A percentile compares a stretch with the other conserved stretches of the same genome.
phyloP scores from a whole-genome alignment of 2,888 invertebrate genomes.

The Aquatica leii region DNA sequence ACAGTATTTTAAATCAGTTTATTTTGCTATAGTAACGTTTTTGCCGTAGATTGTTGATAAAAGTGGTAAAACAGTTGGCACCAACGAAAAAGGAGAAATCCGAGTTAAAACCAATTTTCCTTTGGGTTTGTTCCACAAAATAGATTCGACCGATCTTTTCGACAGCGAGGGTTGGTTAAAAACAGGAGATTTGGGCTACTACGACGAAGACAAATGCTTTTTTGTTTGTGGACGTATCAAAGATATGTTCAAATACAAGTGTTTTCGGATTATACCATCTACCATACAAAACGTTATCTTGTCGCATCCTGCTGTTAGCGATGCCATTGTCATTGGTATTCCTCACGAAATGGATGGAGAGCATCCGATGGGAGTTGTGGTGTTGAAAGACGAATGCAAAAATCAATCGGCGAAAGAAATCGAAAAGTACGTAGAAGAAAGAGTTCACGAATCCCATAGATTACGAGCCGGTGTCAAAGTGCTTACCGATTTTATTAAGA shows the following conservation, averaged over 20 bases:
- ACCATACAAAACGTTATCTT: slow-evolving; percentile 77
- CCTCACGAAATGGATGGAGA: slow-evolving; percentile 62
- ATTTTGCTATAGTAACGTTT: too few species aligned
- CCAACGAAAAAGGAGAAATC: slow-evolving; percentile 63
- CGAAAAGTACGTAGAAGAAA: slow-evolving; percentile 43
- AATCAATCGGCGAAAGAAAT: slow-evolving; percentile 42
- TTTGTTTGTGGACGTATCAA: slow-evolving; percentile 62
- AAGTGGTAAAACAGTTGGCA: slow-evolving; percentile 59
- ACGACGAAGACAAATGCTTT: slow-evolving; percentile 60
- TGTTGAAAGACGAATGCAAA: slow-evolving; percentile 5
- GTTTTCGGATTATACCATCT: slow-evolving; percentile 72
- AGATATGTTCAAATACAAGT: slow-evolving; percentile 61
- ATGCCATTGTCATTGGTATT: slow-evolving; percentile 82
- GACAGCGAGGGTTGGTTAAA: slow-evolving; percentile 61
- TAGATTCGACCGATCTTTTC: slow-evolving; percentile 57
- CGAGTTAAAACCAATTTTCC: slow-evolving; percentile 58
- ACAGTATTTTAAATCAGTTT: too few species aligned
- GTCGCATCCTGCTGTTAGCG: slow-evolving; percentile 75
- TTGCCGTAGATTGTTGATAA: too few species aligned
- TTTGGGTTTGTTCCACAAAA: slow-evolving; percentile 61
- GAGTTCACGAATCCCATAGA: slow-evolving; percentile 47
- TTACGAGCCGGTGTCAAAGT: slow-evolving; percentile 51
- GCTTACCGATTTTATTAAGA: slow-evolving; percentile 44
- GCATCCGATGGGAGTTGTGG: slow-evolving; percentile 68
- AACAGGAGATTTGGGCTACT: slow-evolving; percentile 62